Conservation (phyloP, 2,113 vertebrate species). For the Phoenicopterus ruber region DNA sequence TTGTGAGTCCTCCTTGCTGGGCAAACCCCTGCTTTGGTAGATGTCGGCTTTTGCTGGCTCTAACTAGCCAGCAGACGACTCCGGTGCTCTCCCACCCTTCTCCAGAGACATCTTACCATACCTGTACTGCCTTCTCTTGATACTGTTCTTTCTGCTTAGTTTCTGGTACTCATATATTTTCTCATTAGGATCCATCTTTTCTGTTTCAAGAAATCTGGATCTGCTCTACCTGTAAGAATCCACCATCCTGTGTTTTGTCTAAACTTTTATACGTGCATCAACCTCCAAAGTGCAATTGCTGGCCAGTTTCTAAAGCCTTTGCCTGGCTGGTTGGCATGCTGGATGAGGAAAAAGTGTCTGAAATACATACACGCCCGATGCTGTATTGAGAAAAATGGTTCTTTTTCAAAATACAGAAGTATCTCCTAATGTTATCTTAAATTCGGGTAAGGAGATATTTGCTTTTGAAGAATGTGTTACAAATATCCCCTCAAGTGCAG, state of each 20-base stretch:
- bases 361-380: not conserved
- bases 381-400: not conserved
- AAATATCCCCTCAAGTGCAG: not conserved
- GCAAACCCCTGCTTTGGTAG: not conserved
- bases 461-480: not conserved
- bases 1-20: not conserved
- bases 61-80: not conserved
- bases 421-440: not conserved
- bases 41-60: not conserved
- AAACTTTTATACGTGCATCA: not conserved
- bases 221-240: not conserved
- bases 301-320: not conserved
- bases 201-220: not conserved
- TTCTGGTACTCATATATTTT: not conserved
- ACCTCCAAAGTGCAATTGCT: not conserved
- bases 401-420: not conserved
- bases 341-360: not conserved
- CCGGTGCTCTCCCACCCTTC: not conserved
- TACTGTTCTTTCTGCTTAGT: not conserved
- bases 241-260: not conserved
- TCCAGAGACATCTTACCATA: not conserved
- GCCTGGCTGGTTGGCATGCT: not conserved
- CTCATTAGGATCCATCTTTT: not conserved
- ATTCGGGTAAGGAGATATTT: not conserved
- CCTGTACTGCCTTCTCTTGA: not conserved